These are phyloP conservation scores for Malurus melanocephalus DNA, from an alignment of 2,113 vertebrate genomes.

Conservation along the genomic window DNA sequence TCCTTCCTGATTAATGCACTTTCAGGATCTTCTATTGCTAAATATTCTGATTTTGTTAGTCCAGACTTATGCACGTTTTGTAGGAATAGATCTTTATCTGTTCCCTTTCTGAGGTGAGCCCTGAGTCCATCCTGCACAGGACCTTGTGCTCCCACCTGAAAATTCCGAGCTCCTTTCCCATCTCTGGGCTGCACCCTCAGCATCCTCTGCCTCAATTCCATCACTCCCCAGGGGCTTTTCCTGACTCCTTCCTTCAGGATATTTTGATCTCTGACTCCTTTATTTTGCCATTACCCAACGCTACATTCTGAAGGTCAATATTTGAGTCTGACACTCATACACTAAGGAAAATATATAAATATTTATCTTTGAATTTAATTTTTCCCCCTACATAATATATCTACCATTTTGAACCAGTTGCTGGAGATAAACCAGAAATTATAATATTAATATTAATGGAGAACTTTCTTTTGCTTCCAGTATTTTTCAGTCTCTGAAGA, in stretches of 20 bases:
- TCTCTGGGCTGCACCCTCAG: background rate
- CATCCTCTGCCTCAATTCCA: background rate
- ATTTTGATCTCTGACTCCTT: background rate
- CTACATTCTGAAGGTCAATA: background rate
- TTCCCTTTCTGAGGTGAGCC: background rate
- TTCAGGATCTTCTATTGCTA: background rate
- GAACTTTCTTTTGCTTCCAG: background rate
- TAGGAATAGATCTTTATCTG: background rate
- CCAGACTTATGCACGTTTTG: background rate
- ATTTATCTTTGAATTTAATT: background rate
- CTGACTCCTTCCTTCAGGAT: background rate
- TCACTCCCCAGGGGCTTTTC: background rate
- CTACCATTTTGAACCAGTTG: background rate
- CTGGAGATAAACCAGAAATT: background rate
- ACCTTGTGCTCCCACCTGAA: background rate
- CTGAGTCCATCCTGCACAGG: background rate
- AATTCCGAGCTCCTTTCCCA: background rate
- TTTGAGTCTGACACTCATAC: background rate
- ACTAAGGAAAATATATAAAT: background rate
- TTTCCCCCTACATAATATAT: background rate
- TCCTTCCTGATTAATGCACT: background rate
- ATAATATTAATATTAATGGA: background rate
- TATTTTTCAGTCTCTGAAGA: conserved; percentile 1
- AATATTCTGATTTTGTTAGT: background rate
- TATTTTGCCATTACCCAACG: background rate